Evolutionary conservation across 2,888 invertebrate genomes (phyloP).

Genomic region (Entomobrya multifasciata): DNA sequence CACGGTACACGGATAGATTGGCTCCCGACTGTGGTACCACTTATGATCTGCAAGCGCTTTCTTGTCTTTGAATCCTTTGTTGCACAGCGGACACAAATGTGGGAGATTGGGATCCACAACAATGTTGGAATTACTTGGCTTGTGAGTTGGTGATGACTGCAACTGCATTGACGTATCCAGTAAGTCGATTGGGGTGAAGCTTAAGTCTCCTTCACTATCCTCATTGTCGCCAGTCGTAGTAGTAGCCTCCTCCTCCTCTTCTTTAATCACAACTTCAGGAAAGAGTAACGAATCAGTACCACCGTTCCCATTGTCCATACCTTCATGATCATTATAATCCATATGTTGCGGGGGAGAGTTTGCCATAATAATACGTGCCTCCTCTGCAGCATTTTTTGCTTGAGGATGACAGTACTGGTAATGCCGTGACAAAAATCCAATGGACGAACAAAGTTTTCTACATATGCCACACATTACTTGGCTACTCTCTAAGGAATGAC

Average conservation of each 20-base stretch:
- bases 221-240: background rate
- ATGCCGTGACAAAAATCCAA: conserved; percentile 68
- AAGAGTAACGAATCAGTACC: conserved; percentile 9
- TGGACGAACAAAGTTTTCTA: conserved; percentile 42
- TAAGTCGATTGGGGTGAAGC: conserved; percentile 23
- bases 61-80: conserved; percentile 63
- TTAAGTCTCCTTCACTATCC: conserved; percentile 42
- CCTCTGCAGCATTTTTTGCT: conserved; percentile 64
- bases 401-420: conserved; percentile 66
- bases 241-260: conserved; percentile 44
- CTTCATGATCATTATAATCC: background rate
- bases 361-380: conserved; percentile 27
- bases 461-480: conserved; percentile 60
- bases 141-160: background rate
- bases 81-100: conserved; percentile 34
- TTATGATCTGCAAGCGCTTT: conserved; percentile 65
- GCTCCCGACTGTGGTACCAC: conserved; percentile 59
- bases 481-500: conserved; percentile 7
- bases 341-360: background rate
- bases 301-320: background rate
- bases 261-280: conserved; percentile 58
- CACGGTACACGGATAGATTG: conserved; percentile 60
- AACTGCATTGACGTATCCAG: background rate
- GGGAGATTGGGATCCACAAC: conserved; percentile 29
- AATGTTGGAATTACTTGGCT: background rate